Conservation (phyloP, 2,888 invertebrate species). For the Dasypolia templi region DNA sequence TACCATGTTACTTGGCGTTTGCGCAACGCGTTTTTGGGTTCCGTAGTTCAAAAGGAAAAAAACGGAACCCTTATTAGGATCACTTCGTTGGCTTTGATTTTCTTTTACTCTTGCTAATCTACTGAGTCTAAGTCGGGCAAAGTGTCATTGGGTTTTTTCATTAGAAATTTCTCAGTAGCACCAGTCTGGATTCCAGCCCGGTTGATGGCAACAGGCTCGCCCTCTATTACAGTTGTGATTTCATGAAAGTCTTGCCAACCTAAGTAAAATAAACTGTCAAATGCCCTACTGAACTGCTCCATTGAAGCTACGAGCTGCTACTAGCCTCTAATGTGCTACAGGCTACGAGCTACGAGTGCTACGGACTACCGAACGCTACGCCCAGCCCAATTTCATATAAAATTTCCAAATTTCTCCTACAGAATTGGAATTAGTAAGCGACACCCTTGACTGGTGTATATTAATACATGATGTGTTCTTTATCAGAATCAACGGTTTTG, state of each 20-base stretch:
- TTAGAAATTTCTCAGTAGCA: background rate
- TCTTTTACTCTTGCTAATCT: too few species aligned
- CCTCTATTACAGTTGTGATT: background rate
- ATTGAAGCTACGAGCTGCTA: conserved; percentile 30
- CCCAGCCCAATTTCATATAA: background rate
- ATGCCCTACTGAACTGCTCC: background rate
- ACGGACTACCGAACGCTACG: conserved; percentile 8
- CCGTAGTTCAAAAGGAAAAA: too few species aligned
- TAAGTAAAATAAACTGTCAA: background rate
- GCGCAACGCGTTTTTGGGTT: too few species aligned
- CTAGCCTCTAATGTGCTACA: conserved; percentile 15
- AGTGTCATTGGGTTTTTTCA: background rate
- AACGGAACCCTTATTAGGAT: too few species aligned
- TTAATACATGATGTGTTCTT: background rate
- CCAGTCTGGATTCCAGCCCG: background rate
- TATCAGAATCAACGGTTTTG: background rate
- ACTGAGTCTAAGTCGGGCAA: background rate
- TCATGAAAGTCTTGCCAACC: background rate
- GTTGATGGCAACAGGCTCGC: background rate
- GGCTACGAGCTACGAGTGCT: conserved; percentile 19
- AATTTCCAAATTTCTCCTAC: background rate
- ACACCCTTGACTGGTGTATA: background rate
- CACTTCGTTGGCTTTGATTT: too few species aligned
- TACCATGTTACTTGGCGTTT: too few species aligned
- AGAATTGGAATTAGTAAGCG: background rate